Percentiles rank a stretch among this genome's conserved stretches.
phyloP scores from a whole-genome alignment of 2,113 vertebrate genomes.

The Myocastor coypus region DNA sequence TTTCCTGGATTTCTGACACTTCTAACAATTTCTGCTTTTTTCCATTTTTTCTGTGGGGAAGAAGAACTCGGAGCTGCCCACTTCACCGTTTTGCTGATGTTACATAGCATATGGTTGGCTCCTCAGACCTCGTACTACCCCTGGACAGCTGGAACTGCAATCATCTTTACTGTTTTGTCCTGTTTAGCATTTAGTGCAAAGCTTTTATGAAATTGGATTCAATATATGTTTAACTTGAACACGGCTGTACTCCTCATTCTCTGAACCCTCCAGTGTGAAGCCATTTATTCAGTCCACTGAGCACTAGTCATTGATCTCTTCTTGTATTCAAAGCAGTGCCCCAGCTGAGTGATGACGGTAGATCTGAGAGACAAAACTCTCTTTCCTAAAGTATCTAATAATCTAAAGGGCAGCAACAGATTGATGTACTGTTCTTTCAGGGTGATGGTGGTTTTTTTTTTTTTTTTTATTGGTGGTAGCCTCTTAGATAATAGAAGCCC shows the following conservation, averaged over 20 bases:
- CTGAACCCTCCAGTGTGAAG: neutral
- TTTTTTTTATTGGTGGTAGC: neutral
- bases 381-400: neutral
- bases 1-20: neutral
- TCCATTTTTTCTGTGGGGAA: neutral
- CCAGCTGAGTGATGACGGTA: neutral
- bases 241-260: too few species aligned
- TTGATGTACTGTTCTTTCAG: neutral
- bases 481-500: neutral
- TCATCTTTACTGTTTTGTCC: neutral
- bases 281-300: neutral
- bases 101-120: neutral
- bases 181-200: neutral
- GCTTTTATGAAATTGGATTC: neutral
- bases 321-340: neutral
- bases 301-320: neutral
- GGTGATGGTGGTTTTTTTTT: neutral
- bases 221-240: neutral
- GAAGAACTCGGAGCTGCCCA: neutral
- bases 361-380: neutral
- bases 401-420: neutral
- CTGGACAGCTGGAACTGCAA: neutral
- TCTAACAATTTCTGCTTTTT: neutral
- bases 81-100: neutral
- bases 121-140: neutral